A percentile compares a stretch with the other conserved stretches of the same genome.
These are phyloP conservation scores for Frankliniella intonsa DNA, from an alignment of 2,888 invertebrate species.

Conservation along the genomic window DNA sequence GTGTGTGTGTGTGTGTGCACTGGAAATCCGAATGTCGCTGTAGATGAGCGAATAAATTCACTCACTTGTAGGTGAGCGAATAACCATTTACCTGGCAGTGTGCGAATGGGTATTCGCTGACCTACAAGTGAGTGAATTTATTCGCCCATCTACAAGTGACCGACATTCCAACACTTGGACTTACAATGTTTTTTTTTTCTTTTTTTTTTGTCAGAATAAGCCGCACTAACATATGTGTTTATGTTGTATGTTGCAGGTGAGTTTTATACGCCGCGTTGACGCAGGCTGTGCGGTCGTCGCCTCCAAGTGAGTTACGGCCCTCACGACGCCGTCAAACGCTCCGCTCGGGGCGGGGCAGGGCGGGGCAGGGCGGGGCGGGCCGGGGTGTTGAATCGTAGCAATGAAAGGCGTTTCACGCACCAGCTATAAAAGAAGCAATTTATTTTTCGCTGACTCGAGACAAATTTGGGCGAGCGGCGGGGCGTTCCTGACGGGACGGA, in stretches of 20 bases:
- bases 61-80: no score
- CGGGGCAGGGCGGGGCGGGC: no score
- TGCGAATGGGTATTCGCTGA: no score
- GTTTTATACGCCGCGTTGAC: background rate
- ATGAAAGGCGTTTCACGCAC: background rate
- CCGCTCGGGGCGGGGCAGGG: no score
- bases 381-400: background rate
- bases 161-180: background rate
- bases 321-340: no score
- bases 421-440: background rate
- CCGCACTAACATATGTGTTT: background rate
- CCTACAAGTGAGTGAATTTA: no score
- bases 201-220: background rate
- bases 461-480: background rate
- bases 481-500: no score
- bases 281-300: background rate
- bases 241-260: slow-evolving; percentile 7
- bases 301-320: background rate
- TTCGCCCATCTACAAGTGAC: background rate
- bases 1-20: no score
- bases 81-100: no score
- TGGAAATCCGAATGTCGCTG: no score
- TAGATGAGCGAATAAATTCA: background rate
- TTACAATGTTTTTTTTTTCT: no score
- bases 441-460: background rate